phyloP scores from a whole-genome alignment of 2,113 vertebrate genomes.

The Caretta caretta region DNA sequence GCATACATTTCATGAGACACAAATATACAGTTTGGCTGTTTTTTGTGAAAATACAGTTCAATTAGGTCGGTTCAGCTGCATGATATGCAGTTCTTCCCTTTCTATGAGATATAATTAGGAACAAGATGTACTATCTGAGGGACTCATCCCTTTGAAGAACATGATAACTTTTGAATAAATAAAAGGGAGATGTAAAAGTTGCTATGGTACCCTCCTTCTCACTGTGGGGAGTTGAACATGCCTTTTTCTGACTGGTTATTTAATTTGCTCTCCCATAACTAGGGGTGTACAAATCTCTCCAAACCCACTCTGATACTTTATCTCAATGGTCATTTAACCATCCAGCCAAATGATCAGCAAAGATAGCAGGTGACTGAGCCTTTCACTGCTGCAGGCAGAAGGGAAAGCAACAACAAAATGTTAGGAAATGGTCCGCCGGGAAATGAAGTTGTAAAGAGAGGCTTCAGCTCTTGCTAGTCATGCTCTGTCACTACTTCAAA shows the following conservation, averaged over 20 bases:
- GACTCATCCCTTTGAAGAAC: conserved; percentile 34
- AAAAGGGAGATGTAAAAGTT: background rate
- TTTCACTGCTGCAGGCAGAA: background rate
- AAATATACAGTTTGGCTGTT: conserved; percentile 5
- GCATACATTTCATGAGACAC: background rate
- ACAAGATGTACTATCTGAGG: background rate
- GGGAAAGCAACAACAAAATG: background rate
- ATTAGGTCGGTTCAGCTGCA: background rate
- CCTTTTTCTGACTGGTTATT: background rate
- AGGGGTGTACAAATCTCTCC: background rate
- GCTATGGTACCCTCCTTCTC: background rate
- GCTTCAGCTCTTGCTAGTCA: accelerated
- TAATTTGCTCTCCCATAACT: conserved; percentile 3
- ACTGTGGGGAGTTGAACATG: background rate
- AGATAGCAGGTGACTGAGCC: background rate
- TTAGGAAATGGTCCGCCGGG: background rate
- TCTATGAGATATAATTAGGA: conserved; percentile 16
- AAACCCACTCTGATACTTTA: background rate
- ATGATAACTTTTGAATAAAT: conserved; percentile 18
- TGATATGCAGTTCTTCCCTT: background rate
- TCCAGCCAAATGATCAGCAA: background rate
- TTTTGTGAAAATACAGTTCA: conserved; percentile 4
- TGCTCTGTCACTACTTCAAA: background rate
- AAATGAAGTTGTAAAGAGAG: background rate
- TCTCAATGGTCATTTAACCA: background rate